phyloP scores from a whole-genome alignment of 2,888 invertebrate species.

The Caenorhabditis imperialis region DNA sequence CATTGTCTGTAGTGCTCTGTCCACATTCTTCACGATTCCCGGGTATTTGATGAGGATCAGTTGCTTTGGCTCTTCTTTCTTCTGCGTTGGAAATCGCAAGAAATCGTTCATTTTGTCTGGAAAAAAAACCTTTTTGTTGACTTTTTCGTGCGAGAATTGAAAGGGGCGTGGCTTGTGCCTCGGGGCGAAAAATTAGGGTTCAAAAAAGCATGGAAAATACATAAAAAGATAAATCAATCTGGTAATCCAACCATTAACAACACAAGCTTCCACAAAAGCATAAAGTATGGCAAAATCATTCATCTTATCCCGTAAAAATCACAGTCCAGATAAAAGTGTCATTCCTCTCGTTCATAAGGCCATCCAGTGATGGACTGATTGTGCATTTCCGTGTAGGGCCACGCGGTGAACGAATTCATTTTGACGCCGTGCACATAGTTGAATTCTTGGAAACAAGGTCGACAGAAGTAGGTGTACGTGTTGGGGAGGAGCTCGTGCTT shows the following conservation, averaged over 20 bases:
- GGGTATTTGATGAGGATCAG: constrained; percentile 74
- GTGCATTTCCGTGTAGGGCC: constrained; percentile 53
- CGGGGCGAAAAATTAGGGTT: neutral
- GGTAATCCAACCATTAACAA: no score
- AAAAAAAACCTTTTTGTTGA: no score
- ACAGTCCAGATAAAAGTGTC: no score
- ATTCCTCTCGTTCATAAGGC: no score
- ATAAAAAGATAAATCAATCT: neutral
- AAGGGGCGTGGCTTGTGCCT: no score
- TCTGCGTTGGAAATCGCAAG: constrained; percentile 5
- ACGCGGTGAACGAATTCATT: constrained; percentile 57
- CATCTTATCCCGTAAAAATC: constrained; percentile 2
- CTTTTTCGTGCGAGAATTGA: no score
- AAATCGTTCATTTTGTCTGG: constrained; percentile 15
- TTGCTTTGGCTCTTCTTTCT: constrained; percentile 39
- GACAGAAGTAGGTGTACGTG: constrained; percentile 71
- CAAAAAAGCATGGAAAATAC: neutral
- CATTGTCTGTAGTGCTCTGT: constrained; percentile 72
- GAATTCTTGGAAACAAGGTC: constrained; percentile 68
- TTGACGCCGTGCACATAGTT: constrained; percentile 59
- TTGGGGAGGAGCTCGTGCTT: constrained; percentile 72
- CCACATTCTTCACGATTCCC: constrained; percentile 73
- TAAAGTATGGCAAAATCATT: neutral
- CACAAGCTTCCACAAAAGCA: no score
- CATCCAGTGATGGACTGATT: constrained; percentile 9